Conservation (phyloP, 2,797 vertebrate species). For the Eptatretus atami region DNA sequence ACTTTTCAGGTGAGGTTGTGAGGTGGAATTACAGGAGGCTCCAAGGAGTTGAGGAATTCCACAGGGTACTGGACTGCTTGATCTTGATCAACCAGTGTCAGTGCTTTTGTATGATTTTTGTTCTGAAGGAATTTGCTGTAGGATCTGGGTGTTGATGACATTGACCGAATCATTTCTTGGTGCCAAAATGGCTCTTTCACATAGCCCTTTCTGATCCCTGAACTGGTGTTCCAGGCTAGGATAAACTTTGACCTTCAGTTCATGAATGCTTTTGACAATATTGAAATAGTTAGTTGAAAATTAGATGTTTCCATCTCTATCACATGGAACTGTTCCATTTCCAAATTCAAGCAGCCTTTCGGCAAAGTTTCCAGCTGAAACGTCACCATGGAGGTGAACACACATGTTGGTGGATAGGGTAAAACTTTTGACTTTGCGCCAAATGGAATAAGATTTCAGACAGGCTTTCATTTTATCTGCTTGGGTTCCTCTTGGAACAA, state of each 20-base stretch:
- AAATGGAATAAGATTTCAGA: too few relatives aligned
- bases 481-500: too few relatives aligned
- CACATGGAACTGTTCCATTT: background rate
- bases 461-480: too few relatives aligned
- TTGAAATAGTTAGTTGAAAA: background rate
- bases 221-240: background rate
- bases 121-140: background rate
- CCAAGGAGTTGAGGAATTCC: too few relatives aligned
- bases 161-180: slow-evolving; percentile 1
- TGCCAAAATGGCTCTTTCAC: background rate
- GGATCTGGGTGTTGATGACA: background rate
- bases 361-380: background rate
- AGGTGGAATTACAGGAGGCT: too few relatives aligned
- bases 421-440: background rate
- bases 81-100: too few relatives aligned
- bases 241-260: background rate
- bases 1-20: too few relatives aligned
- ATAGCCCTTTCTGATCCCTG: background rate
- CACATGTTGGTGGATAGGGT: background rate
- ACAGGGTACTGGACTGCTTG: too few relatives aligned
- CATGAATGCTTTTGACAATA: background rate
- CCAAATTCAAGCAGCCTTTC: background rate
- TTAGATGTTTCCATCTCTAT: background rate
- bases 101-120: background rate
- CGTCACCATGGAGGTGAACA: background rate